These are phyloP conservation scores for Resseliella maxima DNA, from an alignment of 2,888 invertebrate species.

Conservation along the genomic window DNA sequence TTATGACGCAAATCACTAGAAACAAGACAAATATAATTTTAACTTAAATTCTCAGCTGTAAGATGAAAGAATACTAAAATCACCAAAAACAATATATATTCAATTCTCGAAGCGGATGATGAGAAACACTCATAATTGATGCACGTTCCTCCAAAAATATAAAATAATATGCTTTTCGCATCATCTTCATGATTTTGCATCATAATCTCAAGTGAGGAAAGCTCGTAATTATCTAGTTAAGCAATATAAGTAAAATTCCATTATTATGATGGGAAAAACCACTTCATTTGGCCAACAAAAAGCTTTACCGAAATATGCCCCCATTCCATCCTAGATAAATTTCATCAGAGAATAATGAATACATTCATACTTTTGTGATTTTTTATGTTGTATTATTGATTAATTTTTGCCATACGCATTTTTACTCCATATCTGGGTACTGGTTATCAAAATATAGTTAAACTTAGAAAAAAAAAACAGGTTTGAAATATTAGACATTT, in stretches of 20 bases:
- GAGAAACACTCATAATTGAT: conserved; percentile 5
- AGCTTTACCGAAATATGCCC: neutral
- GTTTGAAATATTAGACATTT: too few species aligned
- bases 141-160: neutral
- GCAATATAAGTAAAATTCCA: neutral
- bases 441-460: too few species aligned
- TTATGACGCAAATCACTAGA: conserved; percentile 44
- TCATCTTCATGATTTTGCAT: neutral
- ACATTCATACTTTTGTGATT: too few species aligned
- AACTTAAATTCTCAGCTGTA: neutral
- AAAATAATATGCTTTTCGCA: neutral
- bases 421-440: too few species aligned
- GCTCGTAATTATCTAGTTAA: conserved; percentile 25
- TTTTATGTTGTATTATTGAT: too few species aligned
- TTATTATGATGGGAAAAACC: neutral
- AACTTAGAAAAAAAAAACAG: too few species aligned
- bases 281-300: neutral
- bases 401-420: too few species aligned
- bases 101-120: neutral
- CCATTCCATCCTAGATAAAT: neutral
- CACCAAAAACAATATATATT: neutral
- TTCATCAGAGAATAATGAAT: neutral
- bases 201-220: conserved; percentile 15
- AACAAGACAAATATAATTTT: neutral
- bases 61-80: neutral